Evolutionary conservation across 1,140 invertebrate species (phyloP).

Genomic region (Oryzaephilus surinamensis): DNA sequence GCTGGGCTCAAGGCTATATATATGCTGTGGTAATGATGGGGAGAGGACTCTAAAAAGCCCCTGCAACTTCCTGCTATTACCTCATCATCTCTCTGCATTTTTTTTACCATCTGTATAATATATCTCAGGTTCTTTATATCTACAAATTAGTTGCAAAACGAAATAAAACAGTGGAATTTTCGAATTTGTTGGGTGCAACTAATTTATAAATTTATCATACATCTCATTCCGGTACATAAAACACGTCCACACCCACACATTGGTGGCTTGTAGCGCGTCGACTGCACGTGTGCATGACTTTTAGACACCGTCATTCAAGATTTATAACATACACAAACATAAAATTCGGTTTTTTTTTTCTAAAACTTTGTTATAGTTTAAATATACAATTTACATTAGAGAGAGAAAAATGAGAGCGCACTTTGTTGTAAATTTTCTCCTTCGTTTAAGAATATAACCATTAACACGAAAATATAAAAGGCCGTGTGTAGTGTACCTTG

Average conservation of each 20-base stretch:
- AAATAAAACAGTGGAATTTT: too few relatives aligned
- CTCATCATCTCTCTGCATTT: too few relatives aligned
- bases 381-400: neutral
- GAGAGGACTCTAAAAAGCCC: too few relatives aligned
- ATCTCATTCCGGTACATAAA: constrained; percentile 28
- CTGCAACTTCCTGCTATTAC: too few relatives aligned
- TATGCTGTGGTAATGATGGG: too few relatives aligned
- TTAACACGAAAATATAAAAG: neutral
- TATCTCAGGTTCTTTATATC: too few relatives aligned
- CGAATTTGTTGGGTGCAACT: constrained; percentile 3
- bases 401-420: neutral
- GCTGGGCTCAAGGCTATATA: too few relatives aligned
- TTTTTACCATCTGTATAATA: too few relatives aligned
- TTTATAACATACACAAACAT: neutral
- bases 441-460: neutral
- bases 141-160: too few relatives aligned
- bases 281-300: too few relatives aligned
- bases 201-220: constrained; percentile 27
- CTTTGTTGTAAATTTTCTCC: neutral
- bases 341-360: neutral
- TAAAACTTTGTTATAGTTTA: neutral
- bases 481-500: too few relatives aligned
- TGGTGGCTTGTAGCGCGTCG: neutral
- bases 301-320: too few relatives aligned
- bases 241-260: constrained; percentile 7